These are phyloP conservation scores for Peromyscus attwateri DNA, from an alignment of 2,797 vertebrate genomes.

Conservation along the genomic window DNA sequence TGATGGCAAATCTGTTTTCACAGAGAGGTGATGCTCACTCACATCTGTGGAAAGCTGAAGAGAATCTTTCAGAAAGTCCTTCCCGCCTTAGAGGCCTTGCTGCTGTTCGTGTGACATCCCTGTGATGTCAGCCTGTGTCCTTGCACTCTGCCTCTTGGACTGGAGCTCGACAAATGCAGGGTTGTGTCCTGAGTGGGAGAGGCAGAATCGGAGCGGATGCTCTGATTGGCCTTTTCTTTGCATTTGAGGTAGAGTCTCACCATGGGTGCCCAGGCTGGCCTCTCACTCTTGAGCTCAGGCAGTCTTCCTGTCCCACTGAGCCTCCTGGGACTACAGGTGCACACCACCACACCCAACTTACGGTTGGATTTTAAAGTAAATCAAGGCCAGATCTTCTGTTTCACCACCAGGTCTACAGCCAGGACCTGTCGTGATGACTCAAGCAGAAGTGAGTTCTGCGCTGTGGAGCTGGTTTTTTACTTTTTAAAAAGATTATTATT, in stretches of 20 bases:
- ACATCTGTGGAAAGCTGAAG: not conserved
- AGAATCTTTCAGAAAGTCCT: not conserved
- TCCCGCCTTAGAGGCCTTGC: not conserved
- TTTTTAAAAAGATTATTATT: not conserved
- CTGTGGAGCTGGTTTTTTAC: not conserved
- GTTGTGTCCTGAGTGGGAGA: not conserved
- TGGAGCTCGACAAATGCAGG: not conserved
- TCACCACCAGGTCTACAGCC: not conserved
- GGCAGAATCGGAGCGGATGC: not conserved
- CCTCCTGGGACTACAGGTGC: not conserved
- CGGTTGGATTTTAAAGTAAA: slow-evolving; percentile 11
- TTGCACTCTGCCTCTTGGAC: not conserved
- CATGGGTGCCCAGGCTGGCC: not conserved
- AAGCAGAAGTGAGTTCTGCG: not conserved
- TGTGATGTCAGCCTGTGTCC: not conserved
- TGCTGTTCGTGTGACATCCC: not conserved
- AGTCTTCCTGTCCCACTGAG: not conserved
- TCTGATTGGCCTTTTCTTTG: not conserved
- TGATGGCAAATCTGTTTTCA: not conserved
- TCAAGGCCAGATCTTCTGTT: not conserved
- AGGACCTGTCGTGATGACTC: not conserved
- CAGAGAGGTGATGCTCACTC: not conserved
- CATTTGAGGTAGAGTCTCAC: not conserved
- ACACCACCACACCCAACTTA: not conserved
- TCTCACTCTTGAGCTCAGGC: not conserved